Conservation (phyloP, 2,888 invertebrate genomes). For the Cerastis leucographa region DNA sequence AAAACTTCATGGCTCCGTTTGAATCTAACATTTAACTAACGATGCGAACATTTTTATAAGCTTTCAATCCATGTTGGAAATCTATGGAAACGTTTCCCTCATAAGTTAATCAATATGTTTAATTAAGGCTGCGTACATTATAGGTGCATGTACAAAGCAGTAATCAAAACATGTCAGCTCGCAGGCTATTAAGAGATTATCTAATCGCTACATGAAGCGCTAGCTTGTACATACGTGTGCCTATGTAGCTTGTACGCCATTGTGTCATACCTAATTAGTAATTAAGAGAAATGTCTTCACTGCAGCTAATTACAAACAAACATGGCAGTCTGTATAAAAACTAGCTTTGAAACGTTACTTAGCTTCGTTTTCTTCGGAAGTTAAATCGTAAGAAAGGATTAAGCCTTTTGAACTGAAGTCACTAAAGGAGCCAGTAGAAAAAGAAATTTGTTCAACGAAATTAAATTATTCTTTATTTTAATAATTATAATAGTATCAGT, state of each 20-base stretch:
- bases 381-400: background rate
- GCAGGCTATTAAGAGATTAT: constrained; percentile 74
- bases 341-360: constrained; percentile 10
- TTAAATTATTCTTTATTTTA: background rate
- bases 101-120: constrained; percentile 31
- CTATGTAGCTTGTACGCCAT: constrained; percentile 39
- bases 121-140: constrained; percentile 29
- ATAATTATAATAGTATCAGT: background rate
- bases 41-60: constrained; percentile 52
- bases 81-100: background rate
- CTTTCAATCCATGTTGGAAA: constrained; percentile 1
- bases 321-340: constrained; percentile 36
- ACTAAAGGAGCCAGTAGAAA: background rate
- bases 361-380: background rate
- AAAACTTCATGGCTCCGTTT: constrained; percentile 61
- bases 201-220: constrained; percentile 66
- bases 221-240: constrained; percentile 47
- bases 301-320: constrained; percentile 60
- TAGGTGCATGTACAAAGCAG: constrained; percentile 11
- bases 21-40: constrained; percentile 58
- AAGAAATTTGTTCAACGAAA: background rate
- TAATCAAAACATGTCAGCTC: constrained; percentile 69
- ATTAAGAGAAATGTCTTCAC: constrained; percentile 58
- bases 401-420: background rate
- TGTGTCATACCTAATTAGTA: constrained; percentile 61